phyloP scores from a whole-genome alignment of 2,113 vertebrate species.

The Aegithalos caudatus region DNA sequence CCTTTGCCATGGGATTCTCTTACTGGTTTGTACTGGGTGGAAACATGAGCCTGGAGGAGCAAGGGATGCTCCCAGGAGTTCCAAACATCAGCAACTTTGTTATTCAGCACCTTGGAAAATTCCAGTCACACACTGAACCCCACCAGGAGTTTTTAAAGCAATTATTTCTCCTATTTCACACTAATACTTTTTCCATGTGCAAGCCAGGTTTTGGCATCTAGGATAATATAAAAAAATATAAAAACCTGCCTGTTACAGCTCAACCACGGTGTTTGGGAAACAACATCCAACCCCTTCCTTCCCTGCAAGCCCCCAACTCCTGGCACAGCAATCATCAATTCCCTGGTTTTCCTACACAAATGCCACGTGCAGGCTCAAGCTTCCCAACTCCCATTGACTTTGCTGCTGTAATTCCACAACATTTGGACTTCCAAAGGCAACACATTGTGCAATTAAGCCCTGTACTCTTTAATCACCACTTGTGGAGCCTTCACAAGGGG shows the following conservation, averaged over 20 bases:
- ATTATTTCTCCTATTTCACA: neutral
- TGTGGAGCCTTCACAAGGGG: neutral
- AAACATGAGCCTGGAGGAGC: neutral
- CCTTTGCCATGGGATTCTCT: neutral
- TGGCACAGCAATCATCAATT: neutral
- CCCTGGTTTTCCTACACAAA: neutral
- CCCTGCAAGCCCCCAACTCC: neutral
- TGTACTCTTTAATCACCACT: neutral
- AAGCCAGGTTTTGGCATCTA: neutral
- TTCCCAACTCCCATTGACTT: neutral
- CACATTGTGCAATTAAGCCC: neutral
- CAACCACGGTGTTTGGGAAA: fast-evolving
- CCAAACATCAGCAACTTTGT: neutral
- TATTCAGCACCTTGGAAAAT: neutral
- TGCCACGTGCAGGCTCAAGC: neutral
- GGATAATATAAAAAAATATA: fast-evolving
- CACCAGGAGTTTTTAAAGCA: no score
- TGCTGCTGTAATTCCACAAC: neutral
- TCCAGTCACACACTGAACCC: neutral
- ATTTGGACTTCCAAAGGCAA: neutral
- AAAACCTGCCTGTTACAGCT: neutral
- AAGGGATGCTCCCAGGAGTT: neutral
- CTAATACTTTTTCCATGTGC: fast-evolving
- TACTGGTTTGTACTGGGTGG: neutral
- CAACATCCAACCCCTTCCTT: fast-evolving